Base-by-base conservation (phyloP, 2,113 vertebrate genomes). In the Eupsittula cactorum region DNA sequence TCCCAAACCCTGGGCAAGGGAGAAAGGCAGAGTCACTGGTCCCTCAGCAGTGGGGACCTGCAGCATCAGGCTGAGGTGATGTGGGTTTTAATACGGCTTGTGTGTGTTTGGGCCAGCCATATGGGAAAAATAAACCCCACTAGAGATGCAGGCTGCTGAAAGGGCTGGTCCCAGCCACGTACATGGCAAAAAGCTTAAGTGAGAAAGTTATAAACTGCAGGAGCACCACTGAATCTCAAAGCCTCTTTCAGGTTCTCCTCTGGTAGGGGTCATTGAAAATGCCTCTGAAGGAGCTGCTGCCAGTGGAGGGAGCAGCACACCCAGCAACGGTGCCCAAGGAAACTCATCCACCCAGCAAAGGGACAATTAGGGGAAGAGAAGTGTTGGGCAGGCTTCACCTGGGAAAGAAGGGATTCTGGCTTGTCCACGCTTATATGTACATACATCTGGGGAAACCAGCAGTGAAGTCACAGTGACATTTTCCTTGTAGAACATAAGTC, bases 301-400 rank as follows among this genome's bases (percentile, higher is more conserved):
- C 93, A 84, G 92, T 3, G 84, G 86, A 94, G 92, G 76, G 86
- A 88, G 95, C 82, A 96, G 79, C 71, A 81, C 31, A 71, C 27
- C 47, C 78, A 85, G 52, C 57, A 65, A 62, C 0, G 0, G 13
- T 68, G 55, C 53, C 44, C 64, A 60, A 46, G 24, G 27, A 74
- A 86, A 92, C 29, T 7, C 7, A 7, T 81, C n/a, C 31, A 67
- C n/a, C 11, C 41, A 79, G 60, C 2, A 3, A 91, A 27, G 13
- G 20, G 21, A 60, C 44, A 86, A 2, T 13, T 2, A 49, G 18
- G 41, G 20, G 20, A 89, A 70, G 21, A 28, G 33, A 49, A 73
- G 44, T 41, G 31, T 16, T 4, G 5, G 25, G 21, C 37, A 75
- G 69, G 49, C 87, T 89, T 82, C 46, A 77, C 16, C 37, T 20